These are phyloP conservation scores for Eupeodes luniger DNA, from an alignment of 2,888 invertebrate genomes.

Conservation along the genomic window DNA sequence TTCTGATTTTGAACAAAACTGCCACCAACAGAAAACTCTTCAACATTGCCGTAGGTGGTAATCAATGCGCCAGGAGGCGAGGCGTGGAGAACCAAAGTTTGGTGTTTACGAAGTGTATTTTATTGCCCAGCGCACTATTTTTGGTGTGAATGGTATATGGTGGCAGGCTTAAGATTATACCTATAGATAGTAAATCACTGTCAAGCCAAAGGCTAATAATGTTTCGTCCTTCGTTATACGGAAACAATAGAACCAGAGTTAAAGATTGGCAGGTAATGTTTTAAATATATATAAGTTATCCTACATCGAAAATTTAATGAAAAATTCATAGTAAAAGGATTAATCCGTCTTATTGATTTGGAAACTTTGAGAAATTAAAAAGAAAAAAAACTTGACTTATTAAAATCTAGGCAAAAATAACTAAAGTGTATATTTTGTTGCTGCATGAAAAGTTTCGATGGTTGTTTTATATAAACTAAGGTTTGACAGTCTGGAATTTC, in stretches of 20 bases:
- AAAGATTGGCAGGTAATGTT: not conserved
- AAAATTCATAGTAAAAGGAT: not conserved
- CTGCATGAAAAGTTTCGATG: too few species aligned
- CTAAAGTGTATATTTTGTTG: too few species aligned
- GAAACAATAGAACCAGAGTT: not conserved
- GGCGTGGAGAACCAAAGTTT: conserved; percentile 25
- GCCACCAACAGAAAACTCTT: not conserved
- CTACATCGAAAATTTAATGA: not conserved
- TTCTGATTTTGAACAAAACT: conserved; percentile 26
- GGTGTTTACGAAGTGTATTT: conserved; percentile 33
- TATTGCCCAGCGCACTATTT: conserved; percentile 41
- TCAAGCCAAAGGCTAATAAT: conserved; percentile 64
- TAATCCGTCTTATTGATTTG: too few species aligned
- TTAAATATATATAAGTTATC: not conserved
- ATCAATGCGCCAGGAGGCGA: conserved; percentile 37
- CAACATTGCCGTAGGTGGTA: conserved; percentile 47
- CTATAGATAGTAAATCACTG: conserved; percentile 65
- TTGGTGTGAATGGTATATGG: conserved; percentile 9
- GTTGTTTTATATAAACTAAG: too few species aligned
- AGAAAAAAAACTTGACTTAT: too few species aligned
- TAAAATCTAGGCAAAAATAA: too few species aligned
- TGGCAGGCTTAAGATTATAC: not conserved
- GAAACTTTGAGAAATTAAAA: too few species aligned
- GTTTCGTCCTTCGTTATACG: conserved; percentile 20
- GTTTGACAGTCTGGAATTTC: too few species aligned